These are phyloP conservation scores for Pogonomyrmex californicus DNA, from an alignment of 1,140 invertebrate genomes.

Conservation along the genomic window DNA sequence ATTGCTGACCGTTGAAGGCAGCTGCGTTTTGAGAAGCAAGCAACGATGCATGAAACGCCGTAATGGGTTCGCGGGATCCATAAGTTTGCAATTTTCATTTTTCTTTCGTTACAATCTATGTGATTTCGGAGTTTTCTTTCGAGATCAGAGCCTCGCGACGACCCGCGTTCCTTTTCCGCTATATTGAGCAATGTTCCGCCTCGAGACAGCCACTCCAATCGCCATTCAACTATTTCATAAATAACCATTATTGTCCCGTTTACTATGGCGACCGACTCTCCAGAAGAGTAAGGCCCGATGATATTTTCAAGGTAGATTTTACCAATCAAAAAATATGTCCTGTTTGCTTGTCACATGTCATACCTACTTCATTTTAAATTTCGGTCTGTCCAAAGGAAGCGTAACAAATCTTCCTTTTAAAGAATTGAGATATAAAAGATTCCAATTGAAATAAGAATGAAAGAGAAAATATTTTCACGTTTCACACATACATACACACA, in stretches of 20 bases:
- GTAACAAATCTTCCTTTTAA: conserved; percentile 42
- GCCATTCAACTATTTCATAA: conserved; percentile 76
- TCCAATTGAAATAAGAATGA: not conserved
- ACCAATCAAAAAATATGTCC: conserved; percentile 45
- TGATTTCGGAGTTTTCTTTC: conserved; percentile 66
- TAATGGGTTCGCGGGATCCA: conserved; percentile 58
- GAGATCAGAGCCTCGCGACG: conserved; percentile 42
- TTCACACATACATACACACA: not conserved
- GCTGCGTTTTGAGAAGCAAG: conserved; percentile 55
- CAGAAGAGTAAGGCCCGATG: not conserved
- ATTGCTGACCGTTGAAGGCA: conserved; percentile 41
- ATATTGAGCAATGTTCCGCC: conserved; percentile 77
- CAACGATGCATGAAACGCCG: conserved; percentile 50
- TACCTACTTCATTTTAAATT: conserved; percentile 37
- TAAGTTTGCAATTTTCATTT: conserved; percentile 82
- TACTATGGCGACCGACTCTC: conserved; percentile 46
- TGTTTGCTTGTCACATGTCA: conserved; percentile 71
- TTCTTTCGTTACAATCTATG: conserved; percentile 61
- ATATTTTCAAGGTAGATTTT: conserved; percentile 62
- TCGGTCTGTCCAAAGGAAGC: not conserved
- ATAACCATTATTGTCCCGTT: conserved; percentile 78
- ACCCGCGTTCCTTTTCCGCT: conserved; percentile 69
- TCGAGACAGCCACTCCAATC: conserved; percentile 57
- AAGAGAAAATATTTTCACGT: conserved; percentile 16
- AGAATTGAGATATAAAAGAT: not conserved